A percentile compares a stretch with the other conserved stretches of the same genome.
phyloP scores from a whole-genome alignment of 2,888 invertebrate genomes.

The Girardia tigrina region DNA sequence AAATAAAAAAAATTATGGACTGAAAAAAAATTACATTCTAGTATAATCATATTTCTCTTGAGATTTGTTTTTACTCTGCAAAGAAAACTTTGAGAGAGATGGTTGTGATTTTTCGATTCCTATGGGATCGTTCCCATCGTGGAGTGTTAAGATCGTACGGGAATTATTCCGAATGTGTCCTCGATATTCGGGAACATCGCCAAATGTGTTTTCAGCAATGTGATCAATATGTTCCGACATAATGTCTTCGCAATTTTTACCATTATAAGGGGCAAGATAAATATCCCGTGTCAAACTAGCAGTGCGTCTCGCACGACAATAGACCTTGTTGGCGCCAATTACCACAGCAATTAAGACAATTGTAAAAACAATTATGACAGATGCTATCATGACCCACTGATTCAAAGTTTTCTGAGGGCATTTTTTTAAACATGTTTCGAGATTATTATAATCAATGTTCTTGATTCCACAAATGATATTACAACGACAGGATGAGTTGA shows the following conservation, averaged over 20 bases:
- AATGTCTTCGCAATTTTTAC: conserved; percentile 9
- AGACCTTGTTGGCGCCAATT: neutral
- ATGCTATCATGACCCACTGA: neutral
- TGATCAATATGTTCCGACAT: neutral
- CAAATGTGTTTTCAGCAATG: conserved; percentile 15
- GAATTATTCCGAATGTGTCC: conserved; percentile 11
- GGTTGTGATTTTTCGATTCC: neutral
- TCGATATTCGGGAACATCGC: conserved; percentile 2
- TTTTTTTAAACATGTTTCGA: neutral
- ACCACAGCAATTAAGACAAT: neutral
- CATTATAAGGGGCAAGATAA: neutral
- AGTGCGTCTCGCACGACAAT: neutral
- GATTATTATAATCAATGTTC: neutral
- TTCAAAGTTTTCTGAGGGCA: neutral
- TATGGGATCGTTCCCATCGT: neutral
- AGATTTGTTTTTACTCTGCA: neutral
- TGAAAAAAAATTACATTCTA: neutral
- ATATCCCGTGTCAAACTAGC: neutral
- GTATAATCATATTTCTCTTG: neutral
- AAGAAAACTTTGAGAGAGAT: neutral
- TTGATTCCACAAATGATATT: neutral
- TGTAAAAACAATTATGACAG: neutral
- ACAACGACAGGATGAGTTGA: neutral
- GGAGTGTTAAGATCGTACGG: neutral
- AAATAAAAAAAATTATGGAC: no score